phyloP scores from a whole-genome alignment of 2,888 invertebrate genomes.

The Trypoxylon attenuatum region DNA sequence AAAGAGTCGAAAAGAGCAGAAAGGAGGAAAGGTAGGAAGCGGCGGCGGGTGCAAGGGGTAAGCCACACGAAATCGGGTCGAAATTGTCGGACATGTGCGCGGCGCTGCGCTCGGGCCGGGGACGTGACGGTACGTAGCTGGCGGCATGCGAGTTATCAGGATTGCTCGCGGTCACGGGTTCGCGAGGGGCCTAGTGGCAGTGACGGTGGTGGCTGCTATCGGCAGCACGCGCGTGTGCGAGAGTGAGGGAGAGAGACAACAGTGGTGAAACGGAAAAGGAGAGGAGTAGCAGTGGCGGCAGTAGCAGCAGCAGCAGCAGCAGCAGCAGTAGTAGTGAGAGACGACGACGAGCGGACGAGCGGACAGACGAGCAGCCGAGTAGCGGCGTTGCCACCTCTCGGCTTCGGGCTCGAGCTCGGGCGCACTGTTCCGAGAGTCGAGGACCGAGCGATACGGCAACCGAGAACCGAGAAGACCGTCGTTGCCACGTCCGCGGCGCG shows the following conservation, averaged over 20 bases:
- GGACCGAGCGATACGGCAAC: constrained; percentile 44
- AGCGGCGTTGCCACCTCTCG: constrained; percentile 59
- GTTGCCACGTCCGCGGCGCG: constrained; percentile 58
- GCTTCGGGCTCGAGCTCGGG: constrained; percentile 28
- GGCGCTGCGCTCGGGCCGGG: constrained; percentile 41
- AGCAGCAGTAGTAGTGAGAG: too few relatives aligned
- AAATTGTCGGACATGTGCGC: constrained; percentile 43
- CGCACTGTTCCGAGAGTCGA: not conserved
- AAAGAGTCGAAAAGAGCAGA: not conserved
- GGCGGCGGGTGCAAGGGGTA: not conserved
- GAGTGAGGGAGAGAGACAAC: not conserved
- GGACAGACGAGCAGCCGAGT: constrained; percentile 31
- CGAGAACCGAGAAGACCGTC: constrained; percentile 53
- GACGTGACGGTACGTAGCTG: constrained; percentile 56
- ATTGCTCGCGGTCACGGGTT: constrained; percentile 46
- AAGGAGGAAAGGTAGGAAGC: constrained; percentile 1
- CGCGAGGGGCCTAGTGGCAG: constrained; percentile 41
- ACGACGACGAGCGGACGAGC: too few relatives aligned
- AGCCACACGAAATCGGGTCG: constrained; percentile 14
- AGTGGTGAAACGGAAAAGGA: not conserved
- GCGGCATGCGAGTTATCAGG: constrained; percentile 47
- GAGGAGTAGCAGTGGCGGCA: too few relatives aligned
- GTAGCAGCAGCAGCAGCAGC: too few relatives aligned
- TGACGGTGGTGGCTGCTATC: constrained; percentile 41
- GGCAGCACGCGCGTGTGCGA: not conserved